A percentile compares a stretch with the other conserved stretches of the same genome.
Conservation (phyloP, 2,888 invertebrate species). For the Clivina fossor region DNA sequence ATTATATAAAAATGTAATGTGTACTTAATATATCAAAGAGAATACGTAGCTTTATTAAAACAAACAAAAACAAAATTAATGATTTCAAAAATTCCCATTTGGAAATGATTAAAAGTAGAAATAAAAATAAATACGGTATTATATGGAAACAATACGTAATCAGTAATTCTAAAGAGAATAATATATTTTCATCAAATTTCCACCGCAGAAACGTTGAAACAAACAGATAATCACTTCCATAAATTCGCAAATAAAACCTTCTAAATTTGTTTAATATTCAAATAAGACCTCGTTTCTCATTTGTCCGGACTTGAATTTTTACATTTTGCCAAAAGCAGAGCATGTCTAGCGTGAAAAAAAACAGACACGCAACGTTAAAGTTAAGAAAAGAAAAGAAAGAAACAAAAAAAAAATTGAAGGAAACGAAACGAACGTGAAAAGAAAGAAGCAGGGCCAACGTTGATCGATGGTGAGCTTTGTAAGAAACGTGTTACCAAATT, state of each 20-base stretch:
- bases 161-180: too few species aligned
- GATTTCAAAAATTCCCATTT: too few species aligned
- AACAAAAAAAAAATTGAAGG: neutral
- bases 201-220: too few species aligned
- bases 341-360: slow-evolving; percentile 2
- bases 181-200: too few species aligned
- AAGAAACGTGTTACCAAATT: slow-evolving; percentile 49
- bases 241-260: slow-evolving; percentile 18
- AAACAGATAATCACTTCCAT: slow-evolving; percentile 7
- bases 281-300: slow-evolving; percentile 20
- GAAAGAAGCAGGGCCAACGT: slow-evolving; percentile 34
- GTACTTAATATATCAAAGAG: too few species aligned
- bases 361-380: slow-evolving; percentile 11
- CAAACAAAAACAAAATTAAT: too few species aligned
- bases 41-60: too few species aligned
- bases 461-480: slow-evolving; percentile 49
- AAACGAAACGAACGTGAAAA: slow-evolving; percentile 5
- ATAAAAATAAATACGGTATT: too few species aligned
- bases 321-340: slow-evolving; percentile 1
- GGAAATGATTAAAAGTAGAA: too few species aligned
- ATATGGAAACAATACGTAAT: too few species aligned
- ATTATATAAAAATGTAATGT: too few species aligned
- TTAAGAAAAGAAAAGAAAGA: too few species aligned
- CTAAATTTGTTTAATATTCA: slow-evolving; percentile 24
- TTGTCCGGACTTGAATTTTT: neutral